phyloP scores from a whole-genome alignment of 2,888 invertebrate genomes.

The Meliscaeva auricollis region DNA sequence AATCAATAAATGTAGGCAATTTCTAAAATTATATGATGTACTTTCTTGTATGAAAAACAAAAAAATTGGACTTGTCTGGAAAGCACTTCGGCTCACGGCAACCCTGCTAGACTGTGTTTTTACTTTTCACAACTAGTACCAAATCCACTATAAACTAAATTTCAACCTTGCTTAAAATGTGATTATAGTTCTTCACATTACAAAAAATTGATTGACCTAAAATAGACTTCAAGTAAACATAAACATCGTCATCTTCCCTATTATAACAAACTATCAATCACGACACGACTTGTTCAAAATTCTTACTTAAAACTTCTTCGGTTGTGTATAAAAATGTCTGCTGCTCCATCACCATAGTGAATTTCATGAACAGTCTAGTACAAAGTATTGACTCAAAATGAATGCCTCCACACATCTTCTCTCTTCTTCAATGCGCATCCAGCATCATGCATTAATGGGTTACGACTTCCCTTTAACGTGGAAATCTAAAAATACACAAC shows the following conservation, averaged over 20 bases:
- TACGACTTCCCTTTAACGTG: slow-evolving; percentile 51
- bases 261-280: slow-evolving; percentile 17
- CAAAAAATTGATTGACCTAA: background rate
- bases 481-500: slow-evolving; percentile 71
- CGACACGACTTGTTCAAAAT: slow-evolving; percentile 30
- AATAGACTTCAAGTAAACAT: background rate
- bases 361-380: background rate
- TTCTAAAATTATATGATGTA: no score
- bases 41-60: no score
- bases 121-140: no score
- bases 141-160: no score
- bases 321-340: slow-evolving; percentile 59
- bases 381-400: slow-evolving; percentile 29
- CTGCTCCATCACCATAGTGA: background rate
- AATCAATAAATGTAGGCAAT: no score
- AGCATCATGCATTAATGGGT: slow-evolving; percentile 13
- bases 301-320: slow-evolving; percentile 65
- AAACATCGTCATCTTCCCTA: background rate
- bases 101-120: no score
- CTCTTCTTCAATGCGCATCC: slow-evolving; percentile 19
- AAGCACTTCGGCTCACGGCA: no score
- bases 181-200: no score
- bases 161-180: no score
- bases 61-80: no score
- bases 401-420: no score